Evolutionary conservation across 2,113 vertebrate genomes (phyloP), one percentile per base, ranked within the genome.

Genomic region (Phyllostomus hastatus): DNA sequence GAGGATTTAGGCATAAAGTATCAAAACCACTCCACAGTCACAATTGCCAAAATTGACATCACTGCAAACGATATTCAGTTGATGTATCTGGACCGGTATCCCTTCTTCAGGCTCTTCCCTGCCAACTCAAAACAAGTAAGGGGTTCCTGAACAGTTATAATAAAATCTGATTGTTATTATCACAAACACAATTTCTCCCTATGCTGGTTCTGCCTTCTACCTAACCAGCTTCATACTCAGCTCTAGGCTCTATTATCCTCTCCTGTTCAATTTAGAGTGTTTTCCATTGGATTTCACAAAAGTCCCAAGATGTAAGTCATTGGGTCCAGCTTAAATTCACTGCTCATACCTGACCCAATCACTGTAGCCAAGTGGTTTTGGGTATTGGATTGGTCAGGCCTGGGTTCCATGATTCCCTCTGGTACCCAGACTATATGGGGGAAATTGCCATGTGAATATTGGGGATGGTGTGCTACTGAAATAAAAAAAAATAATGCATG

Each of bases 1-100:
- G 99, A 99, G 33, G 98, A 99, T n/a, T 82, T 99, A 64, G 99
- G 99, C 19, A 97, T 98, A 94, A 98, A 96, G 41, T 99, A 99
- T 0, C 70, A 98, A 90, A 97, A 98, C 9, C 98, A 11, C 19
- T 95, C 98, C 69, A 98, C 98, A 0, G 52, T 99, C 57, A 98
- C 98, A 52, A 96, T 99, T 4, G 99, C 99, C 1, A 99, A 99
- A 96, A 99, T 99, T 0, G 99, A 99, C n/a, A 97, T 99, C 54
- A 99, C 98, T 0, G 99, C 99, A 26, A 99, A 99, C 0, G 99
- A 99, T 59, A 95, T 99, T 94, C 97, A 99, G 97, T 94, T 99
- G 2, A 86, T 97, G 0, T 93, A 96, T 26, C 8, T 97, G 67
- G 98, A 98, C 5, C 80, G 87, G 1, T 99, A 99, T 24, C 99